Evolutionary conservation across 1,140 invertebrate species (phyloP).

Genomic region (Samia ricini): DNA sequence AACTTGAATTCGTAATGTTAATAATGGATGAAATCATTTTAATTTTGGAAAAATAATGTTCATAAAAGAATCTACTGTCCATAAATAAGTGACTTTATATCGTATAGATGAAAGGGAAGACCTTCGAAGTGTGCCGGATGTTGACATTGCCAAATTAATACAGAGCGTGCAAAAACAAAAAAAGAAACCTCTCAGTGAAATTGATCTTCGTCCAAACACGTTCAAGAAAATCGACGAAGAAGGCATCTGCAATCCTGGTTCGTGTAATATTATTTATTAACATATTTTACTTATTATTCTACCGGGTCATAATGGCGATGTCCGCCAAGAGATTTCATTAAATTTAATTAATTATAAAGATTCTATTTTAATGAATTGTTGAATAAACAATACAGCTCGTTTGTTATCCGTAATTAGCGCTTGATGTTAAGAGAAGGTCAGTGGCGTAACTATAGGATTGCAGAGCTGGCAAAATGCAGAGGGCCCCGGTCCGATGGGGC

Average conservation of each 20-base stretch:
- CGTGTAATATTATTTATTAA: background rate
- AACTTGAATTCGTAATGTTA: no score
- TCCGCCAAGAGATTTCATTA: background rate
- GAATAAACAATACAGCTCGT: no score
- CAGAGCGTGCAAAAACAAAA: constrained; percentile 56
- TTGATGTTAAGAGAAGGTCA: no score
- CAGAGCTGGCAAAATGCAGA: no score
- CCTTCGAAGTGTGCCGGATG: constrained; percentile 60
- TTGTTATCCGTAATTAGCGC: no score
- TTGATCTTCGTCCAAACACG: constrained; percentile 56
- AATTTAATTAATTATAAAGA: background rate
- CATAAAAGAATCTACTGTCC: background rate
- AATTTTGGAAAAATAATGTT: background rate
- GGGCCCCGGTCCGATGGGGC: no score
- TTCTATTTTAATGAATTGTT: no score
- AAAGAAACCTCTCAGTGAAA: constrained; percentile 56
- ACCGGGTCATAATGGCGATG: background rate
- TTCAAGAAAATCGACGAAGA: constrained; percentile 70
- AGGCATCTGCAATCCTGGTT: constrained; percentile 63
- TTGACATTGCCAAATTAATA: constrained; percentile 67
- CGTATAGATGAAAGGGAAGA: constrained; percentile 68
- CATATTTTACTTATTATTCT: background rate
- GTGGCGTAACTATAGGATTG: no score
- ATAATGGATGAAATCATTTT: no score
- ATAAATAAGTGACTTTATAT: background rate